These are phyloP conservation scores for Heliocidaris erythrogramma DNA, from an alignment of 35 echinoderm and acorn worm species.

Conservation along the genomic window DNA sequence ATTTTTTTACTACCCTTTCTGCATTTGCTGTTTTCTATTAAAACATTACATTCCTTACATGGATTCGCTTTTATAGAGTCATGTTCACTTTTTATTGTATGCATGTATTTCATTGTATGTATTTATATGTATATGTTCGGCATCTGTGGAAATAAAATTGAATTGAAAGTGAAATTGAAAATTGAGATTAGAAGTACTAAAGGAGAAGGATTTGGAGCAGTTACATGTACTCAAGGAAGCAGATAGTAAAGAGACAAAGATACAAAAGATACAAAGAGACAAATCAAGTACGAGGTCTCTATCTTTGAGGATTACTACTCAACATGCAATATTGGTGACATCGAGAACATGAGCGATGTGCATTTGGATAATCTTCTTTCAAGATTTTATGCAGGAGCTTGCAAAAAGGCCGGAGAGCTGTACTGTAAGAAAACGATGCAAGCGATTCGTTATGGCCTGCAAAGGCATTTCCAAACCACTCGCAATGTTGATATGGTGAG, in stretches of 20 bases:
- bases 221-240: neutral
- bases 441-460: slow-evolving; percentile 45
- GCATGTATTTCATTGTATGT: too few relatives aligned
- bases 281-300: neutral
- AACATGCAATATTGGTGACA: slow-evolving; percentile 10
- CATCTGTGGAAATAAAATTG: too few relatives aligned
- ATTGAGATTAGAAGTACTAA: too few relatives aligned
- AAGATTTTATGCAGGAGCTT: slow-evolving; percentile 40
- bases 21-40: too few relatives aligned
- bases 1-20: too few relatives aligned
- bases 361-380: slow-evolving; percentile 39
- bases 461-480: slow-evolving; percentile 34
- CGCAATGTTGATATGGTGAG: slow-evolving; percentile 45
- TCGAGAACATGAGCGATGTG: slow-evolving; percentile 20
- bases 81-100: too few relatives aligned
- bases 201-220: slow-evolving; percentile 8
- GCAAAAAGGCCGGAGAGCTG: slow-evolving; percentile 55
- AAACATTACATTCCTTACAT: too few relatives aligned
- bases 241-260: slow-evolving; percentile 2
- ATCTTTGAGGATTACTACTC: slow-evolving; percentile 10
- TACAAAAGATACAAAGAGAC: slow-evolving; percentile 17
- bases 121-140: too few relatives aligned
- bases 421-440: slow-evolving; percentile 49
- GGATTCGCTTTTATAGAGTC: too few relatives aligned
- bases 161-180: too few relatives aligned